Evolutionary conservation across 2,113 vertebrate species (phyloP).

Genomic region (Psilopsiagon aurifrons): DNA sequence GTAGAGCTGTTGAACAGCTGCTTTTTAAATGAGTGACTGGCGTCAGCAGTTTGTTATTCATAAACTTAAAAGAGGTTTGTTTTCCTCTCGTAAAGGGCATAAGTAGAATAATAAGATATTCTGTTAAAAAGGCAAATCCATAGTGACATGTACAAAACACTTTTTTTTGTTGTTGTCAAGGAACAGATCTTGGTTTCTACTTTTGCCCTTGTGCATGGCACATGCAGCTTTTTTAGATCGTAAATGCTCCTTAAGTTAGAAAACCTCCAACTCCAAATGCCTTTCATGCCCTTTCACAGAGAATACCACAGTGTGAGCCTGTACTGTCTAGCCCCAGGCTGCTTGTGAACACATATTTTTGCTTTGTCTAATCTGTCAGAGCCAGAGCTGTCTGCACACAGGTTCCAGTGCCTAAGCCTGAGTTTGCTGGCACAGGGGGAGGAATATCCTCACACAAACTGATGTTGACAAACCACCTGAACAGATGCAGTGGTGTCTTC

Average conservation of each 20-base stretch:
- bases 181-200: not conserved
- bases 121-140: not conserved
- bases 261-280: not conserved
- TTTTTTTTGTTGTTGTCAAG: not conserved
- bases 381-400: not conserved
- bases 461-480: not conserved
- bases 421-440: not conserved
- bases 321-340: not conserved
- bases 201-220: not conserved
- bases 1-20: not conserved
- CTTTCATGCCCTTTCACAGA: not conserved
- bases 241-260: not conserved
- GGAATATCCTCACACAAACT: not conserved
- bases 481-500: not conserved
- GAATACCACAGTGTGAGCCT: not conserved
- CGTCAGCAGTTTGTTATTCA: not conserved
- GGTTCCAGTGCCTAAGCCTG: accelerated
- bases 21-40: not conserved
- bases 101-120: not conserved
- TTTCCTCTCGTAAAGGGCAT: not conserved
- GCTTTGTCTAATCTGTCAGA: not conserved
- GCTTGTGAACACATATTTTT: not conserved
- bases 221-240: not conserved
- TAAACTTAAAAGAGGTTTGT: not conserved
- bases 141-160: not conserved